phyloP scores from a whole-genome alignment of 2,888 invertebrate species.

The Xanthorhoe spadicearia region DNA sequence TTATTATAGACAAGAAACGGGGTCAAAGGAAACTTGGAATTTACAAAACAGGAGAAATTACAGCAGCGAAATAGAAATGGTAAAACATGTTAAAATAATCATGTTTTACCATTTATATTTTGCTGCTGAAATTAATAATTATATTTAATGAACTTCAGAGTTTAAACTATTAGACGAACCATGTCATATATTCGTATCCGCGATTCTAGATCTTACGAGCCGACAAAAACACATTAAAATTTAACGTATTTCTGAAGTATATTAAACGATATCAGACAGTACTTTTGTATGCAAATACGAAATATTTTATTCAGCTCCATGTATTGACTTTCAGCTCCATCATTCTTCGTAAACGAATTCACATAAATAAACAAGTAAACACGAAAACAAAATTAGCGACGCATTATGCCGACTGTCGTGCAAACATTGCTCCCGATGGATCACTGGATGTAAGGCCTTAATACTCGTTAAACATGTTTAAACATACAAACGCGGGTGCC shows the following conservation, averaged over 20 bases:
- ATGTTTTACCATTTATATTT: too few relatives aligned
- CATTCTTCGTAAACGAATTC: constrained; percentile 25
- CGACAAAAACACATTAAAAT: too few relatives aligned
- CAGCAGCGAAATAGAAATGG: too few relatives aligned
- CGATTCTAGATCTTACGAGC: too few relatives aligned
- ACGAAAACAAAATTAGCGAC: constrained; percentile 35
- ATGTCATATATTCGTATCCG: too few relatives aligned
- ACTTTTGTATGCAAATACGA: background rate
- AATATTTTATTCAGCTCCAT: background rate
- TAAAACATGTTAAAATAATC: too few relatives aligned
- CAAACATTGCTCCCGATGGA: constrained; percentile 10
- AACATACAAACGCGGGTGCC: constrained; percentile 19
- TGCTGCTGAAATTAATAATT: too few relatives aligned
- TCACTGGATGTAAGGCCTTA: constrained; percentile 6
- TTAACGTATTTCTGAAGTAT: too few relatives aligned
- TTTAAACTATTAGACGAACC: too few relatives aligned
- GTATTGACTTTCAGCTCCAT: constrained; percentile 35
- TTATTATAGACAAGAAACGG: background rate
- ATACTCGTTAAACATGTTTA: constrained; percentile 20
- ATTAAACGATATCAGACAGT: too few relatives aligned
- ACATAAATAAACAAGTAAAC: constrained; percentile 30
- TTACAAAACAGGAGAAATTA: too few relatives aligned
- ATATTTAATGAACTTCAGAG: too few relatives aligned
- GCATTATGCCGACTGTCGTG: constrained; percentile 34
- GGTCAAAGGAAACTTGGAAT: background rate